Evolutionary conservation across 2,113 vertebrate species (phyloP).

Genomic region (Clinocottus analis): DNA sequence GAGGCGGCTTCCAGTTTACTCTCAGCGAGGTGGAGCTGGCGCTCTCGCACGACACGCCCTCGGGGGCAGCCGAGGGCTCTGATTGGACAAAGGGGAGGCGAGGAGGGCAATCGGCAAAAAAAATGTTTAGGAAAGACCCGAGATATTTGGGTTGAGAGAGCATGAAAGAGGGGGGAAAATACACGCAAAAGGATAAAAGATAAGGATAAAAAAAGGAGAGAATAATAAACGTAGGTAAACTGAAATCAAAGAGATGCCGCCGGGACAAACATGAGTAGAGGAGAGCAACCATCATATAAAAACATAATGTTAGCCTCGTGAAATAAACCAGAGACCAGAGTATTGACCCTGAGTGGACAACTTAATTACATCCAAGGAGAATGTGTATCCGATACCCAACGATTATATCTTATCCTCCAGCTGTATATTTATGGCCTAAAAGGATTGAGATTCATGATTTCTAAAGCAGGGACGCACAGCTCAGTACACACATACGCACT

Average conservation of each 20-base stretch:
- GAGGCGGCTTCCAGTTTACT: slow-evolving; percentile 94
- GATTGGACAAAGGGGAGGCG: slow-evolving; percentile 80
- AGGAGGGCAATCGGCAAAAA: slow-evolving; percentile 51
- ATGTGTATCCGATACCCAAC: slow-evolving; percentile 66
- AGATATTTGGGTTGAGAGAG: slow-evolving; percentile 72
- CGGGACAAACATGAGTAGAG: slow-evolving; percentile 52
- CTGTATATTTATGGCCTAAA: slow-evolving; percentile 41
- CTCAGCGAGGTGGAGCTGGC: slow-evolving; percentile 93
- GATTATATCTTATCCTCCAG: slow-evolving; percentile 57
- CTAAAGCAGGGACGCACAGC: slow-evolving; percentile 49
- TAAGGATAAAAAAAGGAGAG: slow-evolving; percentile 72
- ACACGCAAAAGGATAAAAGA: slow-evolving; percentile 64
- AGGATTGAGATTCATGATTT: slow-evolving; percentile 66
- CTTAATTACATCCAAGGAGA: slow-evolving; percentile 77
- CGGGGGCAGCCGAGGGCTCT: slow-evolving; percentile 94
- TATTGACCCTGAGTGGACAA: slow-evolving; percentile 78
- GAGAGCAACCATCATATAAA: slow-evolving; percentile 59
- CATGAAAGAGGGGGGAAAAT: slow-evolving; percentile 84
- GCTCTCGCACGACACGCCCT: slow-evolving; percentile 92
- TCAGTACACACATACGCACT: slow-evolving; percentile 54
- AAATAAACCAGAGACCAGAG: slow-evolving; percentile 71
- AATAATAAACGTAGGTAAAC: slow-evolving; percentile 64
- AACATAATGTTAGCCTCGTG: slow-evolving; percentile 64
- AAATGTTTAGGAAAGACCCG: slow-evolving; percentile 58
- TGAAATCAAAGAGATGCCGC: slow-evolving; percentile 59